Base-by-base conservation (phyloP, 2,888 invertebrate species). In the Thalpophila matura region DNA sequence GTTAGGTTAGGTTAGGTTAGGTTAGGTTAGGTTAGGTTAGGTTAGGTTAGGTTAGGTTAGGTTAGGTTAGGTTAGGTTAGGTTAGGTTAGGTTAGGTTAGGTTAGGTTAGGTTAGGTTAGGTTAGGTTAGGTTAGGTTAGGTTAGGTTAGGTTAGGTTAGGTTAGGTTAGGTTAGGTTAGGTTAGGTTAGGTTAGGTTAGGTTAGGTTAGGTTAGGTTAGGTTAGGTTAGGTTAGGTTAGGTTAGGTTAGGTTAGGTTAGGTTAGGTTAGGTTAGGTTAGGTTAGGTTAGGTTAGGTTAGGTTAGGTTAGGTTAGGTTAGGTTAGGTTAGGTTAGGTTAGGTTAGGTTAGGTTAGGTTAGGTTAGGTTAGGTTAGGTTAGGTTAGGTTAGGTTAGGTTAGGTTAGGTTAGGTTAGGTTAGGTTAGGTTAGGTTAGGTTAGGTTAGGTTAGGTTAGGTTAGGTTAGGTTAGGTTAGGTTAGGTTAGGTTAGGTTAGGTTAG, bases 391-490 rank as follows among this genome's bases (percentile, higher is more conserved):
- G 66, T 71, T 54, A 64, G 60, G 64, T 57, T 62, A 71, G 66
- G 66, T 66, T 71, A 66, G 65, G 65, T 71, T 71, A 71, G 72
- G 61, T 67, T 67, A 67, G 72, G 64, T 64, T 67, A 72, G 64
- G 63, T 66, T 67, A 56, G 67, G 61, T 66, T 59, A 59, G 71
- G 65, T 62, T 66, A 71, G 66, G 67, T 35, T 35, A 35, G 35
- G 35, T 35, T 35, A 35, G 35, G 35, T 35, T 35, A 35, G 35
- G 35, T 35, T 35, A 35, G 35, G 35, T 35, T 35, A 35, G 35
- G 35, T 35, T 35, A 35, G 35, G 35, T 35, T 35, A 35, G 35
- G 35, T 35, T 35, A 35, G 35, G 35, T 35, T 35, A 35, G 35
- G 35, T 35, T 35, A 35, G 35, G 35, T 35, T 35, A 35, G 35